Conservation (phyloP, 2,113 vertebrate species). For the Cercopithecus mona region DNA sequence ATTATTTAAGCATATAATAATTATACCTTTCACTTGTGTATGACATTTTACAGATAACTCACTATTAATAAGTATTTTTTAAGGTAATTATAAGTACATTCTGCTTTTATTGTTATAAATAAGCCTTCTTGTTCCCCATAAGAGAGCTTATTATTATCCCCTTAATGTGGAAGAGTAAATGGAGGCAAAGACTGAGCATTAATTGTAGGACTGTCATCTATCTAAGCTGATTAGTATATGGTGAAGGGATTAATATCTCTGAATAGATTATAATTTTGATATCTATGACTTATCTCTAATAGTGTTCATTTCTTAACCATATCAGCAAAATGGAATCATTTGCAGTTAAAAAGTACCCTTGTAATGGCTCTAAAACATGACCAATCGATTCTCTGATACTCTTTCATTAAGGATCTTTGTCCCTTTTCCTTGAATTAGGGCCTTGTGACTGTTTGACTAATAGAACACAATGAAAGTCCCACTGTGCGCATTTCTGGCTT, state of each 20-base stretch:
- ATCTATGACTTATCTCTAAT: not conserved
- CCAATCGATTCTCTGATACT: not conserved
- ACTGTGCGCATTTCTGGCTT: not conserved
- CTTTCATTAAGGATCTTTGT: not conserved
- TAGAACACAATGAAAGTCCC: not conserved
- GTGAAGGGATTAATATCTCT: not conserved
- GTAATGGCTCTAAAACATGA: not conserved
- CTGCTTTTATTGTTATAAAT: constrained; percentile 5
- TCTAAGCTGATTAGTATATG: not conserved
- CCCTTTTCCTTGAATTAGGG: not conserved
- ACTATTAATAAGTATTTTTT: constrained; percentile 47
- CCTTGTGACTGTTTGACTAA: not conserved
- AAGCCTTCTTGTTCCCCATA: not conserved
- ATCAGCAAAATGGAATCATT: constrained; percentile 1
- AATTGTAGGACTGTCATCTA: not conserved
- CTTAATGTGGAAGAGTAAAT: constrained; percentile 36
- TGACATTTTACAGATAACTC: constrained; percentile 31
- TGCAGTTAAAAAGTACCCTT: not conserved
- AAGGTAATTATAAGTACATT: constrained; percentile 9
- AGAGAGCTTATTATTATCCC: constrained; percentile 19
- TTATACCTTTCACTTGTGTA: constrained; percentile 52
- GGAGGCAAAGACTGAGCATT: not conserved
- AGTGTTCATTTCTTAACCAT: constrained; percentile 1
- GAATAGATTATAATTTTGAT: constrained; percentile 39
- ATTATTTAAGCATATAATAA: constrained; percentile 36